Conservation (phyloP, 2,888 invertebrate genomes). For the Dasysyrphus tricinctus region DNA sequence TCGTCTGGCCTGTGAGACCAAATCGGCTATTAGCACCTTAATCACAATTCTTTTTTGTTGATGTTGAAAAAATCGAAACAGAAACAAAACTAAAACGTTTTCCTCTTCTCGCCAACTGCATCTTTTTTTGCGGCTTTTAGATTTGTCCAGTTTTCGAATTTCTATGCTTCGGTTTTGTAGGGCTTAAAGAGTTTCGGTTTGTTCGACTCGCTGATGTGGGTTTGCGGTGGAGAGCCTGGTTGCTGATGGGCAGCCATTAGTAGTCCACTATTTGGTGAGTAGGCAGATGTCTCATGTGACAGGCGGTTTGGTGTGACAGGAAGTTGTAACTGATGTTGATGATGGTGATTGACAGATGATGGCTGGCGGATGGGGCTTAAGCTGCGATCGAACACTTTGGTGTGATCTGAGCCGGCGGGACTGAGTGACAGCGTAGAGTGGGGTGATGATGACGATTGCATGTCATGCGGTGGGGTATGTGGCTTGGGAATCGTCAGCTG, state of each 20-base stretch:
- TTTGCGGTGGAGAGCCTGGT: slow-evolving; percentile 73
- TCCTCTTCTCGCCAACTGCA: background rate
- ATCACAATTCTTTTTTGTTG: slow-evolving; percentile 60
- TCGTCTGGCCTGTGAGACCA: slow-evolving; percentile 15
- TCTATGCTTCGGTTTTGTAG: slow-evolving; percentile 85
- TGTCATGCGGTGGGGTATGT: slow-evolving; percentile 83
- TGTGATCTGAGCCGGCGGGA: slow-evolving; percentile 83
- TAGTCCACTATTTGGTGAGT: slow-evolving; percentile 74
- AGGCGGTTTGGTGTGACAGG: slow-evolving; percentile 77
- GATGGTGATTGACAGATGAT: slow-evolving; percentile 60
- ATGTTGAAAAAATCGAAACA: slow-evolving; percentile 14
- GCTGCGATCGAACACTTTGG: slow-evolving; percentile 82
- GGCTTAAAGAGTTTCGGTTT: slow-evolving; percentile 90
- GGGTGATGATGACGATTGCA: slow-evolving; percentile 82
- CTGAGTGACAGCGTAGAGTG: slow-evolving; percentile 83
- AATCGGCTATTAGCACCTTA: slow-evolving; percentile 59
- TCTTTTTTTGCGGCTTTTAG: slow-evolving; percentile 21
- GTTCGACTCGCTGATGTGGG: slow-evolving; percentile 78
- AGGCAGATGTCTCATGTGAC: slow-evolving; percentile 67
- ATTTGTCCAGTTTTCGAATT: background rate
- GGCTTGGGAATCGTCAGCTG: slow-evolving; percentile 80
- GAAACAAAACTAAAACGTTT: slow-evolving; percentile 49
- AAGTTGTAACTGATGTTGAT: slow-evolving; percentile 76
- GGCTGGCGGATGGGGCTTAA: slow-evolving; percentile 79
- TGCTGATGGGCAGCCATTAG: slow-evolving; percentile 78